Conservation (phyloP, 1,140 invertebrate genomes). For the Gonatopus flavifemur region DNA sequence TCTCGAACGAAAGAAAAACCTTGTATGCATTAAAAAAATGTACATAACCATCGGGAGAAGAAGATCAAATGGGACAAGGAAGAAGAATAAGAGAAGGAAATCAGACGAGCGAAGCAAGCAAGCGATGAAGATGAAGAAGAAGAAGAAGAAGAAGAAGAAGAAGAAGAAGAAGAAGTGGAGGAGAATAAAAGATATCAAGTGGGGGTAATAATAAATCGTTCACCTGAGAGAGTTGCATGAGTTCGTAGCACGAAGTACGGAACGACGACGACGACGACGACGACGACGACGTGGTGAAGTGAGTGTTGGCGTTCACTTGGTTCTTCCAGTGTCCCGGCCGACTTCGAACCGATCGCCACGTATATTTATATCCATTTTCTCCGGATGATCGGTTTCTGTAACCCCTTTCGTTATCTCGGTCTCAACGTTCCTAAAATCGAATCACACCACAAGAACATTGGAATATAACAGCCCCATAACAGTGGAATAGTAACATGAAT, state of each 20-base stretch:
- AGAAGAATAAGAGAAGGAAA: slow-evolving; percentile 8
- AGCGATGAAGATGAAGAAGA: slow-evolving; percentile 8
- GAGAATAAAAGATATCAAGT: too few species aligned
- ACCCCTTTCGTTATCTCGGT: background rate
- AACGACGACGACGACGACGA: slow-evolving; percentile 17
- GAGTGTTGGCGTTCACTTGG: background rate
- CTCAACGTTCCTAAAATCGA: background rate
- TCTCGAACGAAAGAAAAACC: too few species aligned
- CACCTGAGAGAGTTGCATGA: too few species aligned
- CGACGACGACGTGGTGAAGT: slow-evolving; percentile 4
- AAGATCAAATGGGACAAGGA: background rate
- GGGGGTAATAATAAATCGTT: slow-evolving; percentile 54
- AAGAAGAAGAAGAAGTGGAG: slow-evolving; percentile 9
- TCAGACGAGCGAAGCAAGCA: slow-evolving; percentile 1
- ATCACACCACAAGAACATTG: too few species aligned
- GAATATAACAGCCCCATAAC: too few species aligned
- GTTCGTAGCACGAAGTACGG: too few species aligned
- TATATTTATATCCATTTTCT: slow-evolving; percentile 10
- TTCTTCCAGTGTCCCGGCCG: slow-evolving; percentile 41
- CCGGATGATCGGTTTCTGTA: slow-evolving; percentile 1
- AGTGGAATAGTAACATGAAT: too few species aligned
- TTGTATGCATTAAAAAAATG: too few species aligned
- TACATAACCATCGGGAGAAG: too few species aligned
- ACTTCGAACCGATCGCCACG: slow-evolving; percentile 39
- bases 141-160: slow-evolving; percentile 3